Evolutionary conservation across 2,888 invertebrate genomes (phyloP), one percentile per base, ranked within the genome.

Genomic region (Lithophane ornitopus): DNA sequence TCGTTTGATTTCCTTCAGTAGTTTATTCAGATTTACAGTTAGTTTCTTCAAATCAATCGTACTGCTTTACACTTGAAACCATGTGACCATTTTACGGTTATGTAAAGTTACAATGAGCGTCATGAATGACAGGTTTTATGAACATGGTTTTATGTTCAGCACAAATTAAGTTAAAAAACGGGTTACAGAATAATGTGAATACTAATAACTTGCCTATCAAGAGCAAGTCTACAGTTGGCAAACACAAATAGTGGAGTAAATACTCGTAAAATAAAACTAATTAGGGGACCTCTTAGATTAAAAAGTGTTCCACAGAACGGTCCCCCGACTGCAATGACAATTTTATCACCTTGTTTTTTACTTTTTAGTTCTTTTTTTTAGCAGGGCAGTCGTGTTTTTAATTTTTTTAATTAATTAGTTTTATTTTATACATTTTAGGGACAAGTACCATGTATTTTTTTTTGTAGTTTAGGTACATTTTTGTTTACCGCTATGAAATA

Each of bases 21-120:
- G 46, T 73, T 61, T 77, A n/a, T 49, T 49, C 26, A 41, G 19
- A 67, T 65, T 59, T 54, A 28, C 69, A 66, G 65, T 61, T 75
- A 74, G 26, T 74, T 79, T 22, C 28, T 26, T 59, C n/a, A 66
- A 79, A 66, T 69, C 11, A 59, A 65, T 58, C 41, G 14, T 22
- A 22, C 12, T 19, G 39, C 22, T 74, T 44, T 61, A 70, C 79
- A 68, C n/a, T 19, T 81, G 49, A 49, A 69, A 26, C 14, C 59
- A 46, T 77, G 65, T 80, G 59, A 69, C 54, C 26, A 80, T 80
- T 75, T 59, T 49, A 80, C 68, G 80, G 54, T 80, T 75, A 80
- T 52, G 54, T 80, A 75, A 65, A 66, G 41, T 70, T 69, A 68
- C 80, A 80, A 65, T 34, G 65, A 54, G 3, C 59, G 63, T 59